Conservation (phyloP, 2,113 vertebrate species). For the Takifugu bimaculatus region DNA sequence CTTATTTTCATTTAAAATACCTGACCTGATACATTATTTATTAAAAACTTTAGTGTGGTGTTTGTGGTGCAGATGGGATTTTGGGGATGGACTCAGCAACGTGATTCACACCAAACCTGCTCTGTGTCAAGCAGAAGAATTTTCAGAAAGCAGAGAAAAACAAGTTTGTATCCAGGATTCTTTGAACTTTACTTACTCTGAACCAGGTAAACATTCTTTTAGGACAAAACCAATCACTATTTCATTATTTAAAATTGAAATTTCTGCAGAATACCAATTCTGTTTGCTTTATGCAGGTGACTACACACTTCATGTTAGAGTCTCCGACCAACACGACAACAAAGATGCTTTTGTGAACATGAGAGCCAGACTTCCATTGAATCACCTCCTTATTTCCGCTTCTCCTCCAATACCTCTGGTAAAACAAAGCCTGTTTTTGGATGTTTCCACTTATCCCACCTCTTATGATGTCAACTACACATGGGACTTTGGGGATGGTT, state of each 20-base stretch:
- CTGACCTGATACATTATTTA: not conserved
- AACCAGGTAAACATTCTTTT: conserved; percentile 61
- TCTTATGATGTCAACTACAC: conserved; percentile 44
- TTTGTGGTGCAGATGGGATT: conserved; percentile 72
- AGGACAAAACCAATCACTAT: not conserved
- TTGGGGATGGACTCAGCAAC: conserved; percentile 63
- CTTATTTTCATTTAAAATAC: not conserved
- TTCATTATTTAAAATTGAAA: not conserved
- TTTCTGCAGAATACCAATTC: not conserved
- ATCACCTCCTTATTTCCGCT: conserved; percentile 52
- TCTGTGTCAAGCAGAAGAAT: conserved; percentile 38
- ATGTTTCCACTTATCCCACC: conserved; percentile 57
- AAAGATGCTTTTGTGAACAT: conserved; percentile 39
- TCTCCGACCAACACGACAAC: conserved; percentile 53
- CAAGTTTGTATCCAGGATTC: conserved; percentile 60
- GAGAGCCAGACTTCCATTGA: conserved; percentile 51
- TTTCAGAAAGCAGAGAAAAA: conserved; percentile 33
- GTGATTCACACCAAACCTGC: conserved; percentile 51
- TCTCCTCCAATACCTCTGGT: conserved; percentile 32
- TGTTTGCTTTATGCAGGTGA: conserved; percentile 54
- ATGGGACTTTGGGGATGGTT: conserved; percentile 72
- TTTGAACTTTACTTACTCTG: conserved; percentile 58
- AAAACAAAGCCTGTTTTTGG: conserved; percentile 52
- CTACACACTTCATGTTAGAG: conserved; percentile 65
- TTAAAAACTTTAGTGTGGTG: not conserved